These are phyloP conservation scores for Phthorimaea operculella DNA, from an alignment of 1,140 invertebrate species.

Conservation along the genomic window DNA sequence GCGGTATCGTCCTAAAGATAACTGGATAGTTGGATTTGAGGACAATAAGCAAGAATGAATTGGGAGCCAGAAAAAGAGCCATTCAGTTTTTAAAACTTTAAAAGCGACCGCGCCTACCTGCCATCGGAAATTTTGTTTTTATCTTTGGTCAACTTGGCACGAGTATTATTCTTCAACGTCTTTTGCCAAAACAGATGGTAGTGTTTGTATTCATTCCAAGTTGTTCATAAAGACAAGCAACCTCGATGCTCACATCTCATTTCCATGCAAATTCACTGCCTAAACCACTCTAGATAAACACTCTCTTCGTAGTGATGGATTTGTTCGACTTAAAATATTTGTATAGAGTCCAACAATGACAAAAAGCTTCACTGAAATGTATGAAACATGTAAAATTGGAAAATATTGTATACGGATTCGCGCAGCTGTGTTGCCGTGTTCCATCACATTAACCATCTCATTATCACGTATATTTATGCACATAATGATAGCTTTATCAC, in stretches of 20 bases:
- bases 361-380: background rate
- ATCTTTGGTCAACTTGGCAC: background rate
- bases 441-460: background rate
- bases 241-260: background rate
- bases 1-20: too few species aligned
- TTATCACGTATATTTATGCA: background rate
- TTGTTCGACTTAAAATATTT: background rate
- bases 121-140: background rate
- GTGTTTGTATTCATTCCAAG: background rate
- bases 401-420: background rate
- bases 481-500: background rate
- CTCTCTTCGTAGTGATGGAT: background rate
- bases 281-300: background rate
- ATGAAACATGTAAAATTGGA: background rate
- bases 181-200: background rate
- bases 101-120: background rate
- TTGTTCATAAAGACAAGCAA: background rate
- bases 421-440: background rate
- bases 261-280: background rate
- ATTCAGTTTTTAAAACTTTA: background rate
- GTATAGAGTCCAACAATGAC: background rate
- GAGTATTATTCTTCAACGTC: background rate
- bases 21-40: background rate
- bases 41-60: background rate
- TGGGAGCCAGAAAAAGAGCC: background rate